phyloP scores from a whole-genome alignment of 2,888 invertebrate genomes.

The Ischnus inquisitorius region DNA sequence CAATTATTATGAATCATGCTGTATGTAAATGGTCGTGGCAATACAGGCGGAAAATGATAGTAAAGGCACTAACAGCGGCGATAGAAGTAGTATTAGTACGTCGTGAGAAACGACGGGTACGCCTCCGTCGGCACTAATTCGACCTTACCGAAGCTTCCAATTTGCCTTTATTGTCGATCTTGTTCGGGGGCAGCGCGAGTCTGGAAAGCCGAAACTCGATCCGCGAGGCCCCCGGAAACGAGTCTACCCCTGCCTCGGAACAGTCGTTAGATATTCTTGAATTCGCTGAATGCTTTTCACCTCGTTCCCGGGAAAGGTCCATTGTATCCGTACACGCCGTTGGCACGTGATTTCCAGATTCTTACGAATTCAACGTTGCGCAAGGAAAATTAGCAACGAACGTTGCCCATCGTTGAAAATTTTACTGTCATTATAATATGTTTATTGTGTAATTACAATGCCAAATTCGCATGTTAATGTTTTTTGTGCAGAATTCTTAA shows the following conservation, averaged over 20 bases:
- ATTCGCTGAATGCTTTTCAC: constrained; percentile 56
- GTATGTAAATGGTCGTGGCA: constrained; percentile 27
- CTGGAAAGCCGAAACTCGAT: constrained; percentile 45
- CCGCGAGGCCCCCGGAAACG: constrained; percentile 52
- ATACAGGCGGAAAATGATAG: constrained; percentile 54
- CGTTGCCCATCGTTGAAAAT: neutral
- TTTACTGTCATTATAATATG: neutral
- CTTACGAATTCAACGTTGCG: neutral
- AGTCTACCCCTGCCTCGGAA: constrained; percentile 55
- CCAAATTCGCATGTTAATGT: too few relatives aligned
- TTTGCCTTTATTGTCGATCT: constrained; percentile 70
- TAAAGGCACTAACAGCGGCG: constrained; percentile 24
- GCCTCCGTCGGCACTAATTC: constrained; percentile 65
- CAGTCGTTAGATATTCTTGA: constrained; percentile 57
- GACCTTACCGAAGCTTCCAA: constrained; percentile 68
- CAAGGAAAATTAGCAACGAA: neutral
- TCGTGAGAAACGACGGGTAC: constrained; percentile 61
- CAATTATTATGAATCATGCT: neutral
- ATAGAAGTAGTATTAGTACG: constrained; percentile 39
- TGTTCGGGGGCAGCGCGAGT: constrained; percentile 49
- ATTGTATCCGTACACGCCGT: neutral
- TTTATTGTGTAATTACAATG: too few relatives aligned
- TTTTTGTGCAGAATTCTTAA: too few relatives aligned
- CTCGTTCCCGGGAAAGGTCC: constrained; percentile 12
- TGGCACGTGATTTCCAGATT: neutral